Evolutionary conservation across 1,140 invertebrate genomes (phyloP).

Genomic region (Trissolcus basalis): DNA sequence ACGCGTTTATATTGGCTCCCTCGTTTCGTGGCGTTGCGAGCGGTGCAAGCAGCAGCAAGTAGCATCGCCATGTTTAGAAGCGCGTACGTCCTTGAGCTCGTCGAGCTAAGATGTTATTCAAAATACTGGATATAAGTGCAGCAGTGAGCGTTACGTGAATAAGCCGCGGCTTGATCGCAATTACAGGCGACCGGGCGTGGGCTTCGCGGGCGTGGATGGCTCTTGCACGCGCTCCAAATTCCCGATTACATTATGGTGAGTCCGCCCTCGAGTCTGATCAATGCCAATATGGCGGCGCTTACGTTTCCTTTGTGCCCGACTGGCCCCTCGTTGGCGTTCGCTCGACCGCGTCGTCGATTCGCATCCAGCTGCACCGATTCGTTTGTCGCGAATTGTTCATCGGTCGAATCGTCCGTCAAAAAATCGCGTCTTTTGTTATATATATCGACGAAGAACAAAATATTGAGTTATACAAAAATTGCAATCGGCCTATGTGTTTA

Average conservation of each 20-base stretch:
- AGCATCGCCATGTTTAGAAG: constrained; percentile 79
- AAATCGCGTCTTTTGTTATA: no score
- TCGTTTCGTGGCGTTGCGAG: constrained; percentile 32
- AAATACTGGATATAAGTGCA: constrained; percentile 75
- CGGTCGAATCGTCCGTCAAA: neutral
- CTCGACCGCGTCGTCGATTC: constrained; percentile 7
- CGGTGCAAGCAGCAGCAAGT: constrained; percentile 8
- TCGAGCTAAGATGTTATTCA: constrained; percentile 74
- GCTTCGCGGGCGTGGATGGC: constrained; percentile 76
- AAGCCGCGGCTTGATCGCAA: constrained; percentile 74
- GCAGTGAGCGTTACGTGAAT: constrained; percentile 76
- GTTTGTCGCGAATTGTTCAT: neutral
- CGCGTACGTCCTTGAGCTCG: constrained; percentile 77
- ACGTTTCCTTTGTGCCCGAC: constrained; percentile 76
- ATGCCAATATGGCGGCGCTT: constrained; percentile 78
- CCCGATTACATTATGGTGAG: constrained; percentile 81
- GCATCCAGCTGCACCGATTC: neutral
- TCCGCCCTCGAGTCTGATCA: constrained; percentile 67
- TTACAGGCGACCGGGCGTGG: constrained; percentile 67
- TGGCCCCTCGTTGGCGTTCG: neutral
- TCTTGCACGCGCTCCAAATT: constrained; percentile 74
- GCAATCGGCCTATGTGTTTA: no score
- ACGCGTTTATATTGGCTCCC: constrained; percentile 10
- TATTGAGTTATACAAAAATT: no score
- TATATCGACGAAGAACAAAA: no score